Evolutionary conservation across 1,140 invertebrate species (phyloP), one percentile per base, ranked within the genome.

Genomic region (Zaprionus ghesquierei): DNA sequence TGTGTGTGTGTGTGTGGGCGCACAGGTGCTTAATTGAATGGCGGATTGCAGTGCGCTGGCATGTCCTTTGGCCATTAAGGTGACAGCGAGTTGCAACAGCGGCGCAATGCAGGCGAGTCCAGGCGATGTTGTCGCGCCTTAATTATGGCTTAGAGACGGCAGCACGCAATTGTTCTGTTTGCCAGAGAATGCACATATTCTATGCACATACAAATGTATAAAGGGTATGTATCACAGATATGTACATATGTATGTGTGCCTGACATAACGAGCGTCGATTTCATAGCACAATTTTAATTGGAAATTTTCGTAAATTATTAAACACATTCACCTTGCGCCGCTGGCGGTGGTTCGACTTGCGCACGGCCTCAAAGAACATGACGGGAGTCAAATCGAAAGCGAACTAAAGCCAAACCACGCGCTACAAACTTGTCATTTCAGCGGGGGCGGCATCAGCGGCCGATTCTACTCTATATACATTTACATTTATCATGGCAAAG

Each of bases 291-390:
- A 51, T 22, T 38, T 29, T 51, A 23, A 46, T 72, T 64, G 50
- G 41, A 35, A 59, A 62, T 38, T 33, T 46, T 53, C 70, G 51
- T 66, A 22, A 65, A 61, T 77, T 18, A 44, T 68, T 79, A 53
- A 79, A 63, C 41, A 49, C 6, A 27, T 22, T 41, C 54, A 87
- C 82, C 82, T 69, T 89, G 65, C 75, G 82, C 50, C 70, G 68
- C 27, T 75, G 76, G 22, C 53, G 63, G 44, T 59, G 77, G 60
- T 74, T 69, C 38, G 63, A 69, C 65, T 64, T 84, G 60, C 77
- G 76, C 71, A 62, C 51, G 55, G 59, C 62, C 63, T 55, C 70
- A 20, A 89, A 72, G 80, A 87, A 89, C 84, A 87, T 87, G 35
- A 58, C 85, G 69, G 41, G 54, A 51, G 66, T 55, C 82, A 69